These are phyloP conservation scores for Diplodus puntazzo DNA, from an alignment of 2,797 vertebrate genomes.

Conservation along the genomic window DNA sequence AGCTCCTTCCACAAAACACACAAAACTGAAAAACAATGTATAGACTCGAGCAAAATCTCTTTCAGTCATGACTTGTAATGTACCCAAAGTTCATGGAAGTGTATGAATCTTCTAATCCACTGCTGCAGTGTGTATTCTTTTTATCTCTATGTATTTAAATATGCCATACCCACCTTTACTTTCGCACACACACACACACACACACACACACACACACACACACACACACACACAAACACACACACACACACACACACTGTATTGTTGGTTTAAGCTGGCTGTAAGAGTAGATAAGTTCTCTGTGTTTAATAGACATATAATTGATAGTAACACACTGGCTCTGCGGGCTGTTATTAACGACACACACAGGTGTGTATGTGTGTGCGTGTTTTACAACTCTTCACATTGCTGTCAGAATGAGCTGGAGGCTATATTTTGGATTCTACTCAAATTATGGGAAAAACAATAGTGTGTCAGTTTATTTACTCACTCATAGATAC, in stretches of 20 bases:
- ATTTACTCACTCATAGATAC: background rate
- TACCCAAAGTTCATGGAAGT: too few relatives aligned
- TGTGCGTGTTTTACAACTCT: slow-evolving; percentile 8
- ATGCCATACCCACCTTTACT: too few relatives aligned
- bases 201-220: too few relatives aligned
- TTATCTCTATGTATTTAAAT: background rate
- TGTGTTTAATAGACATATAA: slow-evolving; percentile 25
- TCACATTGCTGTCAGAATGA: background rate
- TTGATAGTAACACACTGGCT: slow-evolving; percentile 3
- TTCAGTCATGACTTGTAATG: too few relatives aligned
- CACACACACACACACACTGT: background rate
- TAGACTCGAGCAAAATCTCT: too few relatives aligned
- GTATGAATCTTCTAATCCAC: too few relatives aligned
- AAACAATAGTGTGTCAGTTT: background rate
- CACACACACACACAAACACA: background rate
- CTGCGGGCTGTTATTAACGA: background rate
- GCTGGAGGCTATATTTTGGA: background rate
- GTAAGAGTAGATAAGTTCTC: background rate
- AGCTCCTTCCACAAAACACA: too few relatives aligned
- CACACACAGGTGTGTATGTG: background rate
- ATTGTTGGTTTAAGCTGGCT: background rate
- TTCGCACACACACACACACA: background rate
- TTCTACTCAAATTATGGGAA: background rate
- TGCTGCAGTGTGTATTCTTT: too few relatives aligned
- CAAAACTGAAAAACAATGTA: too few relatives aligned